These are phyloP conservation scores for Microcebus ravelobensis DNA, from an alignment of 2,113 vertebrate species.

Conservation along the genomic window DNA sequence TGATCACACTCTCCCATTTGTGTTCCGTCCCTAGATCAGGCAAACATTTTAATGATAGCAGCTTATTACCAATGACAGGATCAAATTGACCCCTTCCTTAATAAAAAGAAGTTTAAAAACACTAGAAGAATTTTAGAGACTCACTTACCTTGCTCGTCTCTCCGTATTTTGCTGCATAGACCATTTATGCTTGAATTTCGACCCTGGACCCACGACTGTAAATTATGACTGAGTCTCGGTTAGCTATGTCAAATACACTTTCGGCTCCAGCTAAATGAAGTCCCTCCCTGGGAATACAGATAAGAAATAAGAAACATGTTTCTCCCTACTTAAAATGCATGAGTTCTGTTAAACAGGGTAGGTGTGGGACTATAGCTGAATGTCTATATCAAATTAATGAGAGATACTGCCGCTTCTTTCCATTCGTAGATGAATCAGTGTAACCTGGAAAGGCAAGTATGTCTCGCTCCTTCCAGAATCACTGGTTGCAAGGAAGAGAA, in stretches of 20 bases:
- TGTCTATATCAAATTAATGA: constrained; percentile 38
- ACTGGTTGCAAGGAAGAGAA: neutral
- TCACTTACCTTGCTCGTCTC: neutral
- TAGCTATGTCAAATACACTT: constrained; percentile 12
- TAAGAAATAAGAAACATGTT: constrained; percentile 36
- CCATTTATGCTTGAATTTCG: neutral
- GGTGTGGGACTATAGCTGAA: neutral
- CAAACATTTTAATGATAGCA: neutral
- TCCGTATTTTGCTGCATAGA: neutral
- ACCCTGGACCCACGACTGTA: neutral
- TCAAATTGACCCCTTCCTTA: neutral
- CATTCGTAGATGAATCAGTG: neutral
- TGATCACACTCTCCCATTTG: neutral
- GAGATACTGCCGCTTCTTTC: neutral
- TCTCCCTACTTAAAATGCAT: constrained; percentile 49
- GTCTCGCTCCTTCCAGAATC: neutral
- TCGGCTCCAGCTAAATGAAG: constrained; percentile 41
- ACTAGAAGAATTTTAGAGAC: neutral
- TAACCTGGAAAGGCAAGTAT: neutral
- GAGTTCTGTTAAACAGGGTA: constrained; percentile 33
- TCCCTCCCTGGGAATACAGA: neutral
- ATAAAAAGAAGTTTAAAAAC: neutral
- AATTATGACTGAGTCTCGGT: constrained; percentile 13
- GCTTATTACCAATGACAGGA: neutral
- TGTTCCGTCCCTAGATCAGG: neutral